phyloP scores from a whole-genome alignment of 2,113 vertebrate genomes.

The Aldabrachelys gigantea region DNA sequence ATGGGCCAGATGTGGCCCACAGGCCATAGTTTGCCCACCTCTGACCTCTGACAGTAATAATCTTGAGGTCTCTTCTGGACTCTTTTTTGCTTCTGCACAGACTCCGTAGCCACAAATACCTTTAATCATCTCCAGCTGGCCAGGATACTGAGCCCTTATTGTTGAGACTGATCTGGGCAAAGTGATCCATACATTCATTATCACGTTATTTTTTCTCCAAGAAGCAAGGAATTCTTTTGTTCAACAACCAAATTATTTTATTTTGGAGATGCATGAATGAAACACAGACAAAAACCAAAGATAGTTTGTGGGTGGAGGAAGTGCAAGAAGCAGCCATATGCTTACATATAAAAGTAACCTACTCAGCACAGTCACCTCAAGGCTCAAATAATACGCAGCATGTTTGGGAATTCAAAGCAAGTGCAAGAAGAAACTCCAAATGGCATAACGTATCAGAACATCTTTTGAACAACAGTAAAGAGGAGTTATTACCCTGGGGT shows the following conservation, averaged over 20 bases:
- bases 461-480: neutral
- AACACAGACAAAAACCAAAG: neutral
- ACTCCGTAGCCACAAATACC: neutral
- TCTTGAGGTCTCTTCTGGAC: neutral
- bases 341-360: accelerated
- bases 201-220: neutral
- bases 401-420: neutral
- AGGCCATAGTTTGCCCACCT: too few species aligned
- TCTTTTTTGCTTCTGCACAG: neutral
- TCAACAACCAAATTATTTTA: accelerated
- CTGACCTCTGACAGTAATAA: neutral
- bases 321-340: neutral
- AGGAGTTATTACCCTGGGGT: neutral
- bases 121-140: neutral
- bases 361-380: accelerated
- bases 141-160: neutral
- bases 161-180: neutral
- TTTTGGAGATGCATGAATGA: neutral
- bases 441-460: accelerated
- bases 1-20: too few species aligned
- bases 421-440: neutral
- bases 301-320: neutral
- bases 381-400: neutral
- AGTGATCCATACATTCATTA: neutral
- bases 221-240: neutral